Percentiles rank a stretch among this genome's conserved stretches.
These are phyloP conservation scores for Platyrinchus mystaceus DNA, from an alignment of 2,797 vertebrate genomes.

Conservation along the genomic window DNA sequence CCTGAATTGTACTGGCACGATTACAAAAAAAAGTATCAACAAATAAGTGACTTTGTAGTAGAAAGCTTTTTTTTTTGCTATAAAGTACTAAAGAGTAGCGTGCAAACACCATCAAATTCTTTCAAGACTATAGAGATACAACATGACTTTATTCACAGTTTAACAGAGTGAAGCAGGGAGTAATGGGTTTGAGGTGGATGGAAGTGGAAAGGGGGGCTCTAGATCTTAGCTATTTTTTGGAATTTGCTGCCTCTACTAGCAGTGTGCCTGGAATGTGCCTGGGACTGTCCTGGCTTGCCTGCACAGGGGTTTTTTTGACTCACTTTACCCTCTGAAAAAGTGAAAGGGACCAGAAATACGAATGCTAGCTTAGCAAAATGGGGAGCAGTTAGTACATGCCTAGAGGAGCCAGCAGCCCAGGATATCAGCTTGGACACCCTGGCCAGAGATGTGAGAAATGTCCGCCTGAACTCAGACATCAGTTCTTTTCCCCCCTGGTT, in stretches of 20 bases:
- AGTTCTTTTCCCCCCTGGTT: neutral
- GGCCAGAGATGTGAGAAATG: neutral
- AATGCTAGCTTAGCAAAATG: neutral
- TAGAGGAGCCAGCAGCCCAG: neutral
- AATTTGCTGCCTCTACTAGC: neutral
- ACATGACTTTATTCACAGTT: neutral
- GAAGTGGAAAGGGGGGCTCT: neutral
- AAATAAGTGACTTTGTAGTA: neutral
- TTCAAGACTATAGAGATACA: neutral
- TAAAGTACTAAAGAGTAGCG: neutral
- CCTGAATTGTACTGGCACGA: neutral
- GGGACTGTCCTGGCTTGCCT: neutral
- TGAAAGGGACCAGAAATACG: slow-evolving; percentile 4
- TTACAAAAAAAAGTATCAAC: neutral
- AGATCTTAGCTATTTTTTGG: neutral
- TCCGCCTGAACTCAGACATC: neutral
- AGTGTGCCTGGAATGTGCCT: neutral
- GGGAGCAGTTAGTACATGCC: neutral
- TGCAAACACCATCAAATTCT: neutral
- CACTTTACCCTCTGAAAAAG: neutral
- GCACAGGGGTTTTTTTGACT: neutral
- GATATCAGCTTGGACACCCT: neutral
- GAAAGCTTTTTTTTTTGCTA: neutral
- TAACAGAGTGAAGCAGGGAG: neutral
- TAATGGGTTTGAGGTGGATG: neutral